Conservation (phyloP, 2,888 invertebrate genomes). For the Parelbella ahira region DNA sequence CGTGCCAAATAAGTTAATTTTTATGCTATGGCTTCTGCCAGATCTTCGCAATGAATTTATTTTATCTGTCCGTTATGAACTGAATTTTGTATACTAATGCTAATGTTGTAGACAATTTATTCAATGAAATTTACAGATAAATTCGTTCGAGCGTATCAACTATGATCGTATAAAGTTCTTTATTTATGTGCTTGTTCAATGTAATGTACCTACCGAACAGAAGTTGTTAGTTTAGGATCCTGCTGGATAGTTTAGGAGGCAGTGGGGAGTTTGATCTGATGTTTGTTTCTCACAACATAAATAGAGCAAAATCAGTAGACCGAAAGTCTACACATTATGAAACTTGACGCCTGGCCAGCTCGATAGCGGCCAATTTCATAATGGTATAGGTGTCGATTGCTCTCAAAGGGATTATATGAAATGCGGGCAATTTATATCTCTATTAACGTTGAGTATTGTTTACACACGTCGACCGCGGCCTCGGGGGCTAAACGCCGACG, state of each 20-base stretch:
- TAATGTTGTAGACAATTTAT: slow-evolving; percentile 56
- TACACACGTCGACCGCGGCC: slow-evolving; percentile 65
- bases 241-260: slow-evolving; percentile 33
- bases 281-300: slow-evolving; percentile 41
- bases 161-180: slow-evolving; percentile 32
- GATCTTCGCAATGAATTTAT: slow-evolving; percentile 49
- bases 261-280: slow-evolving; percentile 42
- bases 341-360: slow-evolving; percentile 42
- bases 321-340: slow-evolving; percentile 39
- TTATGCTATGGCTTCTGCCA: slow-evolving; percentile 56
- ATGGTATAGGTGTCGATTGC: slow-evolving; percentile 56
- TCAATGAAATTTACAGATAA: slow-evolving; percentile 44
- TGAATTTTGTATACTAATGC: slow-evolving; percentile 44
- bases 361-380: slow-evolving; percentile 60
- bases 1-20: slow-evolving; percentile 60
- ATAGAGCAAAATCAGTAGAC: slow-evolving; percentile 34
- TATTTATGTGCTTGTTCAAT: slow-evolving; percentile 34
- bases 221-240: slow-evolving; percentile 51
- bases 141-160: slow-evolving; percentile 35
- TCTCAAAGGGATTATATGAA: slow-evolving; percentile 72
- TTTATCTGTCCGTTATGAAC: slow-evolving; percentile 58
- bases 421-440: slow-evolving; percentile 76
- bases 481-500: slow-evolving; percentile 61
- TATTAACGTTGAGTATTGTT: slow-evolving; percentile 76
- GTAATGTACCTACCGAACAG: slow-evolving; percentile 32